Conservation (phyloP, 2,113 vertebrate genomes). For the Ancistrus triradiatus region DNA sequence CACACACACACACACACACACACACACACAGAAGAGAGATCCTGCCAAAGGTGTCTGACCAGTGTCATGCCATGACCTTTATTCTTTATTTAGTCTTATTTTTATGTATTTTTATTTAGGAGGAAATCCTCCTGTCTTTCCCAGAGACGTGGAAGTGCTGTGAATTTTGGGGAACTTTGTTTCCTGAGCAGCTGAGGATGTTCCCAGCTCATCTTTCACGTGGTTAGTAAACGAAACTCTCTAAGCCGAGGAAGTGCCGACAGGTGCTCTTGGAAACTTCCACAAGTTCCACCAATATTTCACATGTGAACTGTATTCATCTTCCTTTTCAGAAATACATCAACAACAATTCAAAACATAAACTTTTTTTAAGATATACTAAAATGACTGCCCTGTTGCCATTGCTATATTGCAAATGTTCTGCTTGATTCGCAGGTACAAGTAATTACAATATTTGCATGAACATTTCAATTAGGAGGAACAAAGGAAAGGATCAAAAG, state of each 20-base stretch:
- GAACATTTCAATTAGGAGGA: no score
- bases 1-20: conserved; percentile 8
- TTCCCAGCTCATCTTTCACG: conserved; percentile 41
- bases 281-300: conserved; percentile 12
- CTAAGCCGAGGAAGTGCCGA: conserved; percentile 11
- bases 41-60: conserved; percentile 25
- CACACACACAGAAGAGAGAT: conserved; percentile 3
- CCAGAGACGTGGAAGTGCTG: conserved; percentile 31
- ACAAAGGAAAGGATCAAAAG: no score
- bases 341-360: background rate
- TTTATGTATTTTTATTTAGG: conserved; percentile 43
- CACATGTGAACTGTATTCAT: conserved; percentile 29
- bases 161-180: conserved; percentile 30
- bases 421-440: no score
- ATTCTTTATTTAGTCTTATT: conserved; percentile 41
- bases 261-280: conserved; percentile 34
- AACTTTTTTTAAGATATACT: background rate
- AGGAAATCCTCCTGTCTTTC: conserved; percentile 47
- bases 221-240: conserved; percentile 3
- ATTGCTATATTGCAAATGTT: background rate
- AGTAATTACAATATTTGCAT: no score
- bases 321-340: conserved; percentile 10
- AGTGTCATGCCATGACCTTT: conserved; percentile 30
- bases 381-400: background rate
- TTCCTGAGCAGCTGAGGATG: conserved; percentile 39